These are phyloP conservation scores for Brachyalestes nurse DNA, from an alignment of 2,797 vertebrate species.

Conservation along the genomic window DNA sequence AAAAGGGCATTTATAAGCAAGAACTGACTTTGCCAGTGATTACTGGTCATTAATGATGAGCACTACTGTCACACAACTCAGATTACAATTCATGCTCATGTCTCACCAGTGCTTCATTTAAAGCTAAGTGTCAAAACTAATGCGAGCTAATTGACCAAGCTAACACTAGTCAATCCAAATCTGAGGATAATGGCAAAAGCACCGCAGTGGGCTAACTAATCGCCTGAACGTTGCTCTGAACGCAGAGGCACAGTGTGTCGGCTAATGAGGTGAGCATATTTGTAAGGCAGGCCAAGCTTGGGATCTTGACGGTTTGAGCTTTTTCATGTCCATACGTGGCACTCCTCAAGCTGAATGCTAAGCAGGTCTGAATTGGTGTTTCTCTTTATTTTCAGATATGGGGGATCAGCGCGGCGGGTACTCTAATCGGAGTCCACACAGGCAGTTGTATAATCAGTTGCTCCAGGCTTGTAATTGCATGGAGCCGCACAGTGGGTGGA, in stretches of 20 bases:
- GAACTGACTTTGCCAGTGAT: neutral
- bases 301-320: slow-evolving; percentile 18
- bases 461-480: slow-evolving; percentile 40
- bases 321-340: slow-evolving; percentile 16
- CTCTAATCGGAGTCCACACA: slow-evolving; percentile 40
- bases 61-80: slow-evolving; percentile 13
- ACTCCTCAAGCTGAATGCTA: slow-evolving; percentile 15
- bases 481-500: slow-evolving; percentile 31
- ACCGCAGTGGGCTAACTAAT: slow-evolving; percentile 12
- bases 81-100: slow-evolving; percentile 14
- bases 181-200: neutral
- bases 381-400: slow-evolving; percentile 39
- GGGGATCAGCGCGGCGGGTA: neutral
- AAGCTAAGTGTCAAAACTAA: slow-evolving; percentile 5
- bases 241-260: slow-evolving; percentile 16
- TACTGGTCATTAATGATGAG: neutral
- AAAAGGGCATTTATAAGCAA: neutral
- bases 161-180: slow-evolving; percentile 21
- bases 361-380: slow-evolving; percentile 14
- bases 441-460: slow-evolving; percentile 41
- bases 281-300: neutral
- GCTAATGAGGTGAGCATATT: slow-evolving; percentile 13
- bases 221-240: neutral
- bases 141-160: slow-evolving; percentile 23
- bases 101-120: slow-evolving; percentile 13